phyloP scores from a whole-genome alignment of 1,140 invertebrate genomes.

The Sarcophaga bullata region DNA sequence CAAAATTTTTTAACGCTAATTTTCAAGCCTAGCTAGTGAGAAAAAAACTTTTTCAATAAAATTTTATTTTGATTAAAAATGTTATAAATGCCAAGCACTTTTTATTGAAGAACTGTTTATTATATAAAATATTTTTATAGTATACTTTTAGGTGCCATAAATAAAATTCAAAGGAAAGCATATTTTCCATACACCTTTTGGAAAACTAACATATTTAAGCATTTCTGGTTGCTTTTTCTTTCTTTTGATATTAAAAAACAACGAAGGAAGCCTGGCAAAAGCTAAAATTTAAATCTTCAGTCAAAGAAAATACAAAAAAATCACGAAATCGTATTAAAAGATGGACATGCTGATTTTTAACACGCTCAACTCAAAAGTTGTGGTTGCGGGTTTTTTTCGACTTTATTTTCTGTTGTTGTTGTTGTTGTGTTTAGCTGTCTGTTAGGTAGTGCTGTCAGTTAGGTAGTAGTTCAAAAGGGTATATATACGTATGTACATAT shows the following conservation, averaged over 20 bases:
- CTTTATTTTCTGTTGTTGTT: background rate
- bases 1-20: too few relatives aligned
- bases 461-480: too few relatives aligned
- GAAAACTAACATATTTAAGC: background rate
- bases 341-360: slow-evolving; percentile 16
- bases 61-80: too few relatives aligned
- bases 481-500: too few relatives aligned
- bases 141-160: background rate
- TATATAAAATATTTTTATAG: background rate
- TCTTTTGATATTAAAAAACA: background rate
- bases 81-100: too few relatives aligned
- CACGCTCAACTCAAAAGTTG: slow-evolving; percentile 1
- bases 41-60: too few relatives aligned
- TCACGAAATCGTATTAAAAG: background rate
- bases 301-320: too few relatives aligned
- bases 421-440: background rate
- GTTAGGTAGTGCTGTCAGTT: background rate
- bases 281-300: too few relatives aligned
- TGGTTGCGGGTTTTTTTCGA: background rate
- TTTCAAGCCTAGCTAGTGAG: too few relatives aligned
- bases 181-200: background rate
- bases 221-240: background rate
- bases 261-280: background rate
- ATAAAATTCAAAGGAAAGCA: background rate
- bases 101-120: too few relatives aligned